Percentiles rank a stretch among this genome's conserved stretches.
These are phyloP conservation scores for Thinocorus orbignyianus DNA, from an alignment of 2,113 vertebrate genomes.

Conservation along the genomic window DNA sequence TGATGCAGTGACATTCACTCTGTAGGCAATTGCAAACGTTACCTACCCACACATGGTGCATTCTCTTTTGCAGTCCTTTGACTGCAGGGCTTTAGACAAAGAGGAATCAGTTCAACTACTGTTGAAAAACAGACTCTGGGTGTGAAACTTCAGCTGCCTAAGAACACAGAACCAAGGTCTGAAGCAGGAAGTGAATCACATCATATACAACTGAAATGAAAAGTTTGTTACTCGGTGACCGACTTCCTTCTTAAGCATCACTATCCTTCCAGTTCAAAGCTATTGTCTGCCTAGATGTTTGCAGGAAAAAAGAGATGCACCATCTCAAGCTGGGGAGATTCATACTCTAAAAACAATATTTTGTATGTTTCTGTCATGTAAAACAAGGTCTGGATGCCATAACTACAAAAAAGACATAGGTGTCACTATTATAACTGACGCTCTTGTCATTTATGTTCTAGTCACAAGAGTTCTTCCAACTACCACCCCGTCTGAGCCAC, in stretches of 20 bases:
- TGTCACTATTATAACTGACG: neutral
- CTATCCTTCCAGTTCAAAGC: neutral
- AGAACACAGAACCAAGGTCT: neutral
- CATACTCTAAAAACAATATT: neutral
- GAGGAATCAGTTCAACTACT: neutral
- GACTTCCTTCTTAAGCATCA: neutral
- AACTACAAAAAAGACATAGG: neutral
- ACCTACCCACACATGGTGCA: neutral
- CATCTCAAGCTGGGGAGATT: neutral
- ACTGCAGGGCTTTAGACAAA: neutral
- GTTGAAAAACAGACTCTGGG: neutral
- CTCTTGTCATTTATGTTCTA: neutral
- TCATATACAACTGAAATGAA: neutral
- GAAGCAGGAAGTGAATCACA: slow-evolving; percentile 29
- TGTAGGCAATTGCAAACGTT: neutral
- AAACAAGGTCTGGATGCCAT: neutral
- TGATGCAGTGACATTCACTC: neutral
- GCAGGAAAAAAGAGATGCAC: neutral
- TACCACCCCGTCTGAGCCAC: neutral
- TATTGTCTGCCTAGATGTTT: neutral
- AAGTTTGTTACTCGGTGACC: neutral
- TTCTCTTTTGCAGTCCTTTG: neutral
- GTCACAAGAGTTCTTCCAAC: neutral
- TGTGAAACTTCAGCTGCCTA: neutral
- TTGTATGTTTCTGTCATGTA: neutral